These are phyloP conservation scores for Cyphomyrus plagiostoma DNA, from an alignment of 2,113 vertebrate species.

Conservation along the genomic window DNA sequence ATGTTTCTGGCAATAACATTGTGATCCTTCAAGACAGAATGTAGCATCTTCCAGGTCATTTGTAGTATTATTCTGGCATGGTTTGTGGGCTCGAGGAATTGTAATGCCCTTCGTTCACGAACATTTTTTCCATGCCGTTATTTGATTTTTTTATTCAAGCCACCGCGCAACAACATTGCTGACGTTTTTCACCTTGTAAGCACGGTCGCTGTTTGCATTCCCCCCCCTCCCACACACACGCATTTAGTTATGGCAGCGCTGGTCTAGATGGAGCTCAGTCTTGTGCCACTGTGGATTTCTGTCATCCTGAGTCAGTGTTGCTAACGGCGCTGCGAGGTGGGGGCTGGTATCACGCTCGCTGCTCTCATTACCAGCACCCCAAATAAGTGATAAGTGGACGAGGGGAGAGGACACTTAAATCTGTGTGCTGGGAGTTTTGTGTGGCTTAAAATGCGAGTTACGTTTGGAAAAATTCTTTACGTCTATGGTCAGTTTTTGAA, in stretches of 20 bases:
- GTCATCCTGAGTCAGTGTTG: conserved; percentile 55
- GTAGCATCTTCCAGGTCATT: background rate
- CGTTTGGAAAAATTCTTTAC: background rate
- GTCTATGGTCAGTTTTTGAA: background rate
- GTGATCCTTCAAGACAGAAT: background rate
- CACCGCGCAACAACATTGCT: background rate
- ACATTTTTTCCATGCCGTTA: background rate
- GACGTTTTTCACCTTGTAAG: conserved; percentile 28
- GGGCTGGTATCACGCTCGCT: background rate
- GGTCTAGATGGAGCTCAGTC: conserved; percentile 32
- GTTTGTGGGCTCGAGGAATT: background rate
- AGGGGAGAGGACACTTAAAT: background rate
- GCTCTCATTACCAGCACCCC: background rate
- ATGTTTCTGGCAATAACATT: background rate
- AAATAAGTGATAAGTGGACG: background rate
- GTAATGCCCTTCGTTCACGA: background rate
- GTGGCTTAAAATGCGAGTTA: background rate
- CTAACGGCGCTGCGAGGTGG: conserved; percentile 41
- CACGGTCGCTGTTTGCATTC: conserved; percentile 26
- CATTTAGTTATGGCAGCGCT: conserved; percentile 36
- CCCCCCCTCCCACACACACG: conserved; percentile 16
- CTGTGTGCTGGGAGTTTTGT: background rate
- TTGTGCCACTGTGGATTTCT: conserved; percentile 46
- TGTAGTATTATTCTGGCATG: background rate
- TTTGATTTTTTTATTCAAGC: background rate